These are phyloP conservation scores for Pterois miles DNA, from an alignment of 2,797 vertebrate species.

Conservation along the genomic window DNA sequence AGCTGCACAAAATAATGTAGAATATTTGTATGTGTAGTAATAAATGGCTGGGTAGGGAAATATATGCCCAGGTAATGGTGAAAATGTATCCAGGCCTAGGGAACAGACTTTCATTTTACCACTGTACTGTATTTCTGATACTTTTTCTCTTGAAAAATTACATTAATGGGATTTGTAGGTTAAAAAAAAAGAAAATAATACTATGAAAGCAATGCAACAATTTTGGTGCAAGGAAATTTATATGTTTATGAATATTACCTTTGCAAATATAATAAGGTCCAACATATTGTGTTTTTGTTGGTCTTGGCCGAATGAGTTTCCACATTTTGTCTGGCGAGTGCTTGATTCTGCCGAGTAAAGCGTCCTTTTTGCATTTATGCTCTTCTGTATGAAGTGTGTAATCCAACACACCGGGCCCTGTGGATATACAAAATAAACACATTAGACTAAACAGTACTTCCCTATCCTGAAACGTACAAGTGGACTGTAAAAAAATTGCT, in stretches of 20 bases:
- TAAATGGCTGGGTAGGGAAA: not conserved
- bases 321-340: slow-evolving; percentile 88
- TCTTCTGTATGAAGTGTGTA: slow-evolving; percentile 88
- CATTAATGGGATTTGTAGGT: not conserved
- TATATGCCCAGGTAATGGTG: not conserved
- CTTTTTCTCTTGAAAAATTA: not conserved
- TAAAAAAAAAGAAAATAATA: not conserved
- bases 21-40: not conserved
- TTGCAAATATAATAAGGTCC: slow-evolving; percentile 99
- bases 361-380: slow-evolving; percentile 98
- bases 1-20: not conserved
- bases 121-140: too few relatives aligned
- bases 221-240: not conserved
- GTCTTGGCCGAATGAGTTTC: slow-evolving; percentile 96
- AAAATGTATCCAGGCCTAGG: not conserved
- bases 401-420: slow-evolving; percentile 91
- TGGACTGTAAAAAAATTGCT: not conserved
- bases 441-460: not conserved
- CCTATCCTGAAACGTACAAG: not conserved
- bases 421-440: not conserved
- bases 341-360: slow-evolving; percentile 92
- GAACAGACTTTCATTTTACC: not conserved
- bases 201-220: not conserved
- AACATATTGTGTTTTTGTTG: slow-evolving; percentile 96
- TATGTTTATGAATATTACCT: slow-evolving; percentile 79